phyloP scores from a whole-genome alignment of 1,140 invertebrate species.

The Archegozetes longisetosus region DNA sequence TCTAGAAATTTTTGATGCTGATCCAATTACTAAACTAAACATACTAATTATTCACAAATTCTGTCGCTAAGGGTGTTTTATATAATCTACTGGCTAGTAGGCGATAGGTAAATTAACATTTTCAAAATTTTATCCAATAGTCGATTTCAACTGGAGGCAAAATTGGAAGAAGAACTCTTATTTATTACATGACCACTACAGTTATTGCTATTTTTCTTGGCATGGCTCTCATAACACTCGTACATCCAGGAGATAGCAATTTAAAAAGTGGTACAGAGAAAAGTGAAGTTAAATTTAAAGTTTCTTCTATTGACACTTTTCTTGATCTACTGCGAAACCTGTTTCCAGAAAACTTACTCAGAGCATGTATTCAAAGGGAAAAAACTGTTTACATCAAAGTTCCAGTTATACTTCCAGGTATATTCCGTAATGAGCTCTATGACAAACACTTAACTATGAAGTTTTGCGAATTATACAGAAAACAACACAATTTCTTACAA shows the following conservation, averaged over 20 bases:
- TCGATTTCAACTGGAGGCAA: conserved; percentile 23
- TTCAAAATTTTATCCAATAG: no score
- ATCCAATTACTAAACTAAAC: no score
- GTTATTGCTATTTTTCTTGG: conserved; percentile 69
- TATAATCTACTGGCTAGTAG: no score
- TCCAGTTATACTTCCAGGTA: neutral
- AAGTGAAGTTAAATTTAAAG: conserved; percentile 27
- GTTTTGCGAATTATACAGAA: neutral
- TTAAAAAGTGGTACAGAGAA: conserved; percentile 20
- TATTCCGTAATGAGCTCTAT: no score
- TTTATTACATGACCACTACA: conserved; percentile 81
- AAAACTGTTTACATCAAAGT: neutral
- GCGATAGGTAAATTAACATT: no score
- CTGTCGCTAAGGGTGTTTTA: no score
- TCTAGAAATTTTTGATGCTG: no score
- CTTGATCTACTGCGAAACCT: conserved; percentile 85
- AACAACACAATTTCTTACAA: neutral
- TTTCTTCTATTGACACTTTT: conserved; percentile 72
- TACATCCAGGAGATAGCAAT: conserved; percentile 53
- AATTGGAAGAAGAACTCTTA: conserved; percentile 54
- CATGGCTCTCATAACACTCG: conserved; percentile 63
- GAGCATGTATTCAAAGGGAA: neutral
- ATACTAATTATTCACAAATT: no score
- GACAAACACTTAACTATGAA: no score
- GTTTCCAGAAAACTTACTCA: conserved; percentile 70